phyloP scores from a whole-genome alignment of 2,888 invertebrate genomes.

The Zhuqinia jingwanae region DNA sequence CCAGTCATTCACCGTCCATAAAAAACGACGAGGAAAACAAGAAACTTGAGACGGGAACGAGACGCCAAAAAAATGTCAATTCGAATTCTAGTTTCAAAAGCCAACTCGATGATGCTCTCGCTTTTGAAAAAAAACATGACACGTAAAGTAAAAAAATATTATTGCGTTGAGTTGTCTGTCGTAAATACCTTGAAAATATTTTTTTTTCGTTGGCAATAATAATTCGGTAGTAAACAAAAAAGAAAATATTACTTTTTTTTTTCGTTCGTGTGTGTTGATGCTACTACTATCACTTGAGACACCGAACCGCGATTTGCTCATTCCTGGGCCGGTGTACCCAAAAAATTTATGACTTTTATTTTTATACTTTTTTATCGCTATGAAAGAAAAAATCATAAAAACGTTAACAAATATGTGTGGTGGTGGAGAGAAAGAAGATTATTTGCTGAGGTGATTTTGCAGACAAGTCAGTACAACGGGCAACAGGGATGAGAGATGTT shows the following conservation, averaged over 20 bases:
- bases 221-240: constrained; percentile 17
- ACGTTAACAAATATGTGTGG: constrained; percentile 31
- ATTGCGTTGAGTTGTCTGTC: constrained; percentile 24
- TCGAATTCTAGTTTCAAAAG: neutral
- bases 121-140: neutral
- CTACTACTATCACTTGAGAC: neutral
- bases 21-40: neutral
- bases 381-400: constrained; percentile 42
- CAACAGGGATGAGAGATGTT: neutral
- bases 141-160: constrained; percentile 27
- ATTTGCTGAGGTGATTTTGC: neutral
- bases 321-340: neutral
- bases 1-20: constrained; percentile 35
- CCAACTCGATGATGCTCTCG: too few relatives aligned
- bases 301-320: too few relatives aligned
- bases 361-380: neutral
- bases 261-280: constrained; percentile 27
- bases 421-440: neutral
- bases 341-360: constrained; percentile 36
- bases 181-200: constrained; percentile 21
- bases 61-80: neutral
- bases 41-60: neutral
- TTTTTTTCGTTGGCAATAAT: constrained; percentile 26
- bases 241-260: neutral
- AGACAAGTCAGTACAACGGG: neutral